A percentile compares a stretch with the other conserved stretches of the same genome.
Conservation (phyloP, 2,888 invertebrate species). For the Physocephala rufipes region DNA sequence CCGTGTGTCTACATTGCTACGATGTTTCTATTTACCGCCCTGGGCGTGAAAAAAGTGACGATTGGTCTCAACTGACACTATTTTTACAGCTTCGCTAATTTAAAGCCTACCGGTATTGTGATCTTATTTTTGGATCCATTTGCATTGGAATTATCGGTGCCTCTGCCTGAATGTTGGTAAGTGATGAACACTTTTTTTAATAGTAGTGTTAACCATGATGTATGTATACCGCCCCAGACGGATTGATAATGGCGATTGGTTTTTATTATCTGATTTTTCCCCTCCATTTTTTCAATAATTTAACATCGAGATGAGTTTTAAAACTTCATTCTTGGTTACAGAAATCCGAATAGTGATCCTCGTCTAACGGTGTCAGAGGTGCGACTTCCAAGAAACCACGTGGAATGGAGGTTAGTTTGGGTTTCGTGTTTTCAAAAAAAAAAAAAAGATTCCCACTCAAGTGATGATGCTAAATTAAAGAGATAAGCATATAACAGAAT, state of each 20-base stretch:
- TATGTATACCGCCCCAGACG: slow-evolving; percentile 33
- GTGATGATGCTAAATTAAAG: slow-evolving; percentile 40
- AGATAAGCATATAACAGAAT: slow-evolving; percentile 45
- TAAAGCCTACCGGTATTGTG: no score
- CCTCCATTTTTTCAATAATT: slow-evolving; percentile 16
- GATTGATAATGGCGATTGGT: slow-evolving; percentile 33
- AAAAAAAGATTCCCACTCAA: background rate
- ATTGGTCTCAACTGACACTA: slow-evolving; percentile 38
- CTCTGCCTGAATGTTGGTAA: background rate
- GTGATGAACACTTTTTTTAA: background rate
- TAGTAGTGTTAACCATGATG: slow-evolving; percentile 9
- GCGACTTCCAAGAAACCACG: no score
- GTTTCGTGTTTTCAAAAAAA: background rate
- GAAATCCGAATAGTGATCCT: no score
- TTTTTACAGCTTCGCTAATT: no score
- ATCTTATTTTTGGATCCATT: background rate
- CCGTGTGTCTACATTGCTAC: background rate
- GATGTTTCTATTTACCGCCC: slow-evolving; percentile 47
- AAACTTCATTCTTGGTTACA: no score
- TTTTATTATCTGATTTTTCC: no score
- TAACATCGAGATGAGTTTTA: no score
- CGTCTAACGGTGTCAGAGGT: no score
- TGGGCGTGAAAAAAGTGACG: slow-evolving; percentile 46
- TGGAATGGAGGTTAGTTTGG: slow-evolving; percentile 5
- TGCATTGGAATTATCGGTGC: no score